These are phyloP conservation scores for Troides oblongomaculatus DNA, from an alignment of 2,888 invertebrate genomes.

Conservation along the genomic window DNA sequence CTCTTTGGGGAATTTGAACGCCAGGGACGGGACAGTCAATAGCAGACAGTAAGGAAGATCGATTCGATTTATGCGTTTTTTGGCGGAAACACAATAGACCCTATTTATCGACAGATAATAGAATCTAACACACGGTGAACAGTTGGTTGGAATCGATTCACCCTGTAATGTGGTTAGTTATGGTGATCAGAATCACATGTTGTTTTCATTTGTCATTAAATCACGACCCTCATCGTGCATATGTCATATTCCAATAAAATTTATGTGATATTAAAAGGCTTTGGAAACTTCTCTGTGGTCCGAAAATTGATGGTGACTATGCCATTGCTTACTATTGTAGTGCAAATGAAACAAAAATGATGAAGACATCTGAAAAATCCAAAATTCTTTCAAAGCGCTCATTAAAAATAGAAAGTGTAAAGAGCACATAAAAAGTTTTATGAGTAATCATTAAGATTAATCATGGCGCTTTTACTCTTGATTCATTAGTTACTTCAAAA, in stretches of 20 bases:
- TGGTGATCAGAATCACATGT: conserved; percentile 77
- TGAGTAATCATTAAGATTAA: conserved; percentile 37
- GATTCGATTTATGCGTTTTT: conserved; percentile 78
- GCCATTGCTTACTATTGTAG: too few species aligned
- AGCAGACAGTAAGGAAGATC: conserved; percentile 71
- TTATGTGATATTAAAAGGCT: conserved; percentile 10
- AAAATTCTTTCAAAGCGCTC: conserved; percentile 1
- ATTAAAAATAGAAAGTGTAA: conserved; percentile 6
- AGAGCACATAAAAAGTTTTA: conserved; percentile 16
- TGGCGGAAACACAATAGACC: conserved; percentile 66
- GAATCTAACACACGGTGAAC: conserved; percentile 57
- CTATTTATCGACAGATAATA: conserved; percentile 76
- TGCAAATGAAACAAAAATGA: not conserved
- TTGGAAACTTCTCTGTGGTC: not conserved
- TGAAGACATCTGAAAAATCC: conserved; percentile 3
- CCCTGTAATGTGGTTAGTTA: conserved; percentile 74
- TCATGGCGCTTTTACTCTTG: conserved; percentile 33
- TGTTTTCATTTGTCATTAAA: conserved; percentile 42
- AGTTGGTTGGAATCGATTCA: conserved; percentile 68
- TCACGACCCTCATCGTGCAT: conserved; percentile 26
- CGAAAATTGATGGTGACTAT: too few species aligned
- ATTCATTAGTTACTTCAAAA: conserved; percentile 51
- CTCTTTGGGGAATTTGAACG: conserved; percentile 65
- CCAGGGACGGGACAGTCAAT: conserved; percentile 61
- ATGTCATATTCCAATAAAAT: conserved; percentile 15